Evolutionary conservation across 2,888 invertebrate genomes (phyloP), one percentile per base, ranked within the genome.

Genomic region (Stomorhina lunata): DNA sequence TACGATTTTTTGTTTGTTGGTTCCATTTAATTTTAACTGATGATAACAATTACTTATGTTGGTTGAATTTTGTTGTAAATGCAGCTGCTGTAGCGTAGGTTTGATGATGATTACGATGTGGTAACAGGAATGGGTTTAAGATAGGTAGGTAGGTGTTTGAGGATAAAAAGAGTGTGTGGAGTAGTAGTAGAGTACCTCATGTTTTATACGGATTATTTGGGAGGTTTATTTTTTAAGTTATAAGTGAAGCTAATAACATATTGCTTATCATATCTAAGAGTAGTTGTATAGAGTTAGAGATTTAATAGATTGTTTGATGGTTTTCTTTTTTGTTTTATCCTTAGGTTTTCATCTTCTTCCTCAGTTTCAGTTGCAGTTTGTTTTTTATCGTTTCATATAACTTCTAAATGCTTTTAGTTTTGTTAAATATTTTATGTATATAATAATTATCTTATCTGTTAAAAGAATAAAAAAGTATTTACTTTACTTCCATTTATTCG

Each of bases 171-270:
- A 25, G 0, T 15, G 9, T 12, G 2, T 20, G 7, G 15, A 40
- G 22, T 27, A 45, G 50, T 12, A 32, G 27, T 43, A 17, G 40
- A 29, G 59, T 50, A 59, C 40, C 37, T 80, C 73, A 10, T 17
- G 37, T 50, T 43, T 59, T 59, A 15, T 45, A 45, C 63, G 29
- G 48, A 25, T 78, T 66, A 72, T 45, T 75, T 73, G n/a, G 4
- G n/a, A n/a, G n/a, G n/a, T n/a, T n/a, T n/a, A n/a, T n/a, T 66
- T 72, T 76, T 79, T 59, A 32, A 66, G 65, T 79, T 79, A 34
- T 66, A 73, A 61, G 75, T 82, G 79, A 78, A 79, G 82, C 82
- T 82, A 79, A 53, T 75, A 79, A 82, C 79, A 76, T 82, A 79
- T 82, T 79, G 82, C 82, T 82, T 82, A 82, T 79, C 71, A 75